phyloP scores from a whole-genome alignment of 2,888 invertebrate genomes.

The Nasonia oneida region DNA sequence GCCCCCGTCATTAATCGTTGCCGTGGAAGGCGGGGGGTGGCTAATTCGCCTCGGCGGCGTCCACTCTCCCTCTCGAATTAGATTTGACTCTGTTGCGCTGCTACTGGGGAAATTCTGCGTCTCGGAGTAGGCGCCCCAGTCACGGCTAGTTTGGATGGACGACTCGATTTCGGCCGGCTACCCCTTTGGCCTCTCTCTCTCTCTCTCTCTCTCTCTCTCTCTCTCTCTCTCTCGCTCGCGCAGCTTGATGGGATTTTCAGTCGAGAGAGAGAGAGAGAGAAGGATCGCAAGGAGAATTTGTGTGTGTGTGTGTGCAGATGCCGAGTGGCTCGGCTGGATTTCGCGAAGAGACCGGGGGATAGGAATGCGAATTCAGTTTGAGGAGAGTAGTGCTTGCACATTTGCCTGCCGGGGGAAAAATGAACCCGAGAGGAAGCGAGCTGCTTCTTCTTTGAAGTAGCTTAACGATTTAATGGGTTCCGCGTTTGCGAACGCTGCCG shows the following conservation, averaged over 20 bases:
- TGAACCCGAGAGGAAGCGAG: not conserved
- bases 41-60: conserved; percentile 46
- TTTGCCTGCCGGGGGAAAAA: not conserved
- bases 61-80: conserved; percentile 41
- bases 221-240: not conserved
- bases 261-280: conserved; percentile 6
- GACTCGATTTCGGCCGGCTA: conserved; percentile 49
- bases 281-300: conserved; percentile 31
- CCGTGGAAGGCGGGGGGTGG: not conserved
- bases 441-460: not conserved
- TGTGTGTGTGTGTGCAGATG: not conserved
- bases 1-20: conserved; percentile 50
- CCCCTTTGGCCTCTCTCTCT: not conserved
- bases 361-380: conserved; percentile 13
- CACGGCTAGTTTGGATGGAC: conserved; percentile 37
- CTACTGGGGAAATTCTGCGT: conserved; percentile 23
- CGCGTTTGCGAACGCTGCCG: not conserved
- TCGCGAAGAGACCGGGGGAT: not conserved
- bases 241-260: conserved; percentile 55
- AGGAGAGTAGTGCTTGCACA: not conserved
- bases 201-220: no score
- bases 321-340: not conserved
- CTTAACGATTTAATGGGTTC: not conserved
- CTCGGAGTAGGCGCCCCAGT: conserved; percentile 16
- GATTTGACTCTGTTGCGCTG: conserved; percentile 43